A percentile compares a stretch with the other conserved stretches of the same genome.
Evolutionary conservation across 2,888 invertebrate genomes (phyloP).

Genomic region (Dolichopus griseipennis): DNA sequence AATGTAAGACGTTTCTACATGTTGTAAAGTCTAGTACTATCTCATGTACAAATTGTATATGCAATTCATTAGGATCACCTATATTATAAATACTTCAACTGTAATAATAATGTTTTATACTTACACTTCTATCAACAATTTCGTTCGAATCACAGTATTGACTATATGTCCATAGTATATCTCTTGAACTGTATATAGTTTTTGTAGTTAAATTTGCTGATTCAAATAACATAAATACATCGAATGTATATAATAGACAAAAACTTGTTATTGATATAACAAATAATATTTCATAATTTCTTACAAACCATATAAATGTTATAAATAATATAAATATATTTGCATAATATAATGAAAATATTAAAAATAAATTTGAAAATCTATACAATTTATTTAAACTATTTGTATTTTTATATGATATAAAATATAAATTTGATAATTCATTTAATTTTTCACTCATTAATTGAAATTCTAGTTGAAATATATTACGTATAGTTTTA

Average conservation of each 20-base stretch:
- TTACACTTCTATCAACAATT: neutral
- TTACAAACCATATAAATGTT: neutral
- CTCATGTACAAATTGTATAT: too few relatives aligned
- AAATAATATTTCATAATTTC: neutral
- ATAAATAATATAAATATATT: constrained; percentile 1
- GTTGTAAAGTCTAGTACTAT: too few relatives aligned
- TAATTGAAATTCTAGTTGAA: neutral
- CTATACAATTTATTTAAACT: neutral
- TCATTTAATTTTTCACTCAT: neutral
- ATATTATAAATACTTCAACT: too few relatives aligned
- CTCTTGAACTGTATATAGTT: neutral
- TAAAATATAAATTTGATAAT: neutral
- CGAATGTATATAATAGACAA: neutral
- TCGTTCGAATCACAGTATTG: neutral
- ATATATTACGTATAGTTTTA: neutral
- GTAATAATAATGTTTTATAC: too few relatives aligned
- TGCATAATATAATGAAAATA: neutral
- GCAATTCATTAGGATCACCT: too few relatives aligned
- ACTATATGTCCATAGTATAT: neutral
- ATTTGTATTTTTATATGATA: neutral
- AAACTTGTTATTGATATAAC: neutral
- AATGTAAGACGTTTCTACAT: too few relatives aligned
- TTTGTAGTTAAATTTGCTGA: neutral
- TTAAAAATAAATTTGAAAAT: constrained; percentile 3
- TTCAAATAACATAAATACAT: constrained; percentile 1